phyloP scores from a whole-genome alignment of 2,797 vertebrate species.

The Manis pentadactyla region DNA sequence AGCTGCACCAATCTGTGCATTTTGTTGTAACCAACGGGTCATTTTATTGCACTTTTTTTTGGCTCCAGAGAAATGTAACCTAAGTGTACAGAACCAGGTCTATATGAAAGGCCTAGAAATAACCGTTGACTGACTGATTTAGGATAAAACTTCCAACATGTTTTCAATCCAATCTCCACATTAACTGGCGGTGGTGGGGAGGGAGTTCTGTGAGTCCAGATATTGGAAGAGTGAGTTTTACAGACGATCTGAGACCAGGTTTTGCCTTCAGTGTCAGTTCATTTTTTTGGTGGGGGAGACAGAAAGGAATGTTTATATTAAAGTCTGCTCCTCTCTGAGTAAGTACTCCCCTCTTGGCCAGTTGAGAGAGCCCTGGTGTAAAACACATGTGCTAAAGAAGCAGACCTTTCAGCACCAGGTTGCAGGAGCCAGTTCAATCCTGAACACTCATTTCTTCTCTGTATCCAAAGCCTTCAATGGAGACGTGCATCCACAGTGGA shows the following conservation, averaged over 20 bases:
- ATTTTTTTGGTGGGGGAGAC: not conserved
- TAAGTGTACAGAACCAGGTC: not conserved
- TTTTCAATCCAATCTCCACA: constrained; percentile 47
- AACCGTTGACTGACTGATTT: not conserved
- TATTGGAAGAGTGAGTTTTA: constrained; percentile 45
- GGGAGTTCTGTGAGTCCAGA: not conserved
- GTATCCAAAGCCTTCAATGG: not conserved
- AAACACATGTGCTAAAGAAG: constrained; percentile 6
- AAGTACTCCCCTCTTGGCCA: not conserved
- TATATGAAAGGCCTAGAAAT: not conserved
- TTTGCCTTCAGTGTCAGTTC: not conserved
- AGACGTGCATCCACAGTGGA: too few relatives aligned
- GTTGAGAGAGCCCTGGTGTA: constrained; percentile 6
- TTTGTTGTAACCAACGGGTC: not conserved
- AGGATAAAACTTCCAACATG: constrained; percentile 5
- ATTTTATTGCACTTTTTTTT: not conserved
- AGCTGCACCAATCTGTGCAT: accelerated
- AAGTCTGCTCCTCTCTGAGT: constrained; percentile 37
- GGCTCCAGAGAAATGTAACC: constrained; percentile 8
- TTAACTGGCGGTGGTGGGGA: not conserved
- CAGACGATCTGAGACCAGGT: constrained; percentile 25
- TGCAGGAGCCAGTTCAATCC: not conserved
- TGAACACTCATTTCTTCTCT: not conserved
- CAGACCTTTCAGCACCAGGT: not conserved
- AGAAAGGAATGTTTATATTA: constrained; percentile 60